Evolutionary conservation across 2,113 vertebrate species (phyloP).

Genomic region (Capreolus pygargus): DNA sequence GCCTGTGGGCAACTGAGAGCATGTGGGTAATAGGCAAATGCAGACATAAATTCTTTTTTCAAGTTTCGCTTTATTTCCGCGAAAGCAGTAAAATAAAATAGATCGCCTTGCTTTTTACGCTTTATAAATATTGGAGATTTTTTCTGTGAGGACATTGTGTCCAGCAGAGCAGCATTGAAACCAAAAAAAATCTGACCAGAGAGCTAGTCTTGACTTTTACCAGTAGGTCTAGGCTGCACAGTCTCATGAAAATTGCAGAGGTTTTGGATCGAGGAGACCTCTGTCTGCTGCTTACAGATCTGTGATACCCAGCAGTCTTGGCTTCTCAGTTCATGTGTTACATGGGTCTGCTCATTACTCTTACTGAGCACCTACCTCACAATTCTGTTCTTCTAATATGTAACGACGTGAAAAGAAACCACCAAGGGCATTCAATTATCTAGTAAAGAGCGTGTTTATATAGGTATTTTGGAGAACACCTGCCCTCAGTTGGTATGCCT

Average conservation of each 20-base stretch:
- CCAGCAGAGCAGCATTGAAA: not conserved
- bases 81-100: not conserved
- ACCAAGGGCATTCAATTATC: not conserved
- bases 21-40: constrained; percentile 6
- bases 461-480: not conserved
- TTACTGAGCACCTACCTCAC: not conserved
- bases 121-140: not conserved
- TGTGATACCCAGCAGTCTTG: not conserved
- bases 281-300: not conserved
- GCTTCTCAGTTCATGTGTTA: not conserved
- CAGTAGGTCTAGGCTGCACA: not conserved
- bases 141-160: not conserved
- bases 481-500: not conserved
- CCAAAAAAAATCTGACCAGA: not conserved
- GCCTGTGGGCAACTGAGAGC: not conserved
- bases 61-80: not conserved
- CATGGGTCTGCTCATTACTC: not conserved
- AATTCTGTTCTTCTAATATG: not conserved
- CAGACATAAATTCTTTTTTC: not conserved
- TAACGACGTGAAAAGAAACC: not conserved
- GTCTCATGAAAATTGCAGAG: not conserved
- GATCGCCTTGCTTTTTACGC: not conserved
- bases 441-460: not conserved
- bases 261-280: not conserved
- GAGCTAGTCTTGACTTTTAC: not conserved